Percentiles rank a stretch among this genome's conserved stretches.
Conservation (phyloP, 2,888 invertebrate genomes). For the Dasypogon diadema region DNA sequence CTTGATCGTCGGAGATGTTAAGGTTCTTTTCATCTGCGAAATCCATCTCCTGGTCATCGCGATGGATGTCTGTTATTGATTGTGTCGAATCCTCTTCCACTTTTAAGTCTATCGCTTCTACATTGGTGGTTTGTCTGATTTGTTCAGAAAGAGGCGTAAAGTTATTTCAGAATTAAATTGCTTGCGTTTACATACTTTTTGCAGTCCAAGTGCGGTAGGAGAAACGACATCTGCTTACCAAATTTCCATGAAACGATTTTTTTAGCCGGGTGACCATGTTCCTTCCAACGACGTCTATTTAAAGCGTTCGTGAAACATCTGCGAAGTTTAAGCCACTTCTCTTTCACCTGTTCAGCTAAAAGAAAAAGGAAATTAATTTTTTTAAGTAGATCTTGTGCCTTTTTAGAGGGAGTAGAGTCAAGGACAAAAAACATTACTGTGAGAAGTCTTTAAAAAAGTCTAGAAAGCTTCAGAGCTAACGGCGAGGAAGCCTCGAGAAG, state of each 20-base stretch:
- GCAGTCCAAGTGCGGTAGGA: slow-evolving; percentile 28
- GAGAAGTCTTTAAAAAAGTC: too few species aligned
- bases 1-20: not conserved
- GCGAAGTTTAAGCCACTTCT: slow-evolving; percentile 24
- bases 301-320: slow-evolving; percentile 34
- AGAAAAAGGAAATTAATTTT: not conserved
- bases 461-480: too few species aligned
- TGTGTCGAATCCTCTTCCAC: slow-evolving; percentile 1
- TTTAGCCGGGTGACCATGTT: not conserved
- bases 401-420: too few species aligned
- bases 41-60: slow-evolving; percentile 5
- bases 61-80: not conserved
- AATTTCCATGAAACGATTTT: slow-evolving; percentile 36
- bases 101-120: not conserved
- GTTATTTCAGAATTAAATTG: too few species aligned
- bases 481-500: too few species aligned
- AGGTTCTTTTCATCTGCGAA: not conserved
- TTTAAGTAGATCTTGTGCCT: too few species aligned
- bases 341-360: slow-evolving; percentile 30
- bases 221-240: slow-evolving; percentile 32
- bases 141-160: too few species aligned
- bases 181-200: not conserved
- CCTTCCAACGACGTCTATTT: slow-evolving; percentile 12
- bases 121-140: not conserved
- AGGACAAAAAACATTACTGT: too few species aligned